Evolutionary conservation across 2,797 vertebrate genomes (phyloP).

Genomic region (Aldrovandia affinis): DNA sequence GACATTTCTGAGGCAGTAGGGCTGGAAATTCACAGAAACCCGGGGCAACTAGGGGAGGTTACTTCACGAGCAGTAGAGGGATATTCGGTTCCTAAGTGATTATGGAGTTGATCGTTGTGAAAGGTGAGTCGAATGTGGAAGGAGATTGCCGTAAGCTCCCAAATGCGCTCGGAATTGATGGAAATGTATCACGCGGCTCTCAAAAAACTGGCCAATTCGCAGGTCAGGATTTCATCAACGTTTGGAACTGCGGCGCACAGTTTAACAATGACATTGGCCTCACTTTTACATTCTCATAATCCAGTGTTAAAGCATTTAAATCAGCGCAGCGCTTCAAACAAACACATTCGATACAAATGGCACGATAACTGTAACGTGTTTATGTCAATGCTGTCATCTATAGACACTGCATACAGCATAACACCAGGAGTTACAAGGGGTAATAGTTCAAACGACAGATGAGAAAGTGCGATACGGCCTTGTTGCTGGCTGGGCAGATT

Average conservation of each 20-base stretch:
- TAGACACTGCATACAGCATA: neutral
- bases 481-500: neutral
- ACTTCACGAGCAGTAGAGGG: conserved; percentile 57
- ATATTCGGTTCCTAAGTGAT: conserved; percentile 61
- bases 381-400: neutral
- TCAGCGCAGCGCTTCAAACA: neutral
- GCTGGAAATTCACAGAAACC: conserved; percentile 75
- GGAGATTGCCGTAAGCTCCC: conserved; percentile 50
- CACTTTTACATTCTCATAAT: neutral
- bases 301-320: neutral
- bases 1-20: conserved; percentile 73
- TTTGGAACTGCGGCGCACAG: neutral
- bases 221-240: neutral
- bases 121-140: conserved; percentile 48
- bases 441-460: neutral
- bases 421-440: too few species aligned
- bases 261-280: neutral
- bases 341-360: neutral
- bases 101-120: conserved; percentile 61
- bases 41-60: conserved; percentile 60
- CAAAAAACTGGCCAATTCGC: neutral
- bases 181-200: conserved; percentile 39
- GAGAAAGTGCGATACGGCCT: neutral
- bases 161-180: conserved; percentile 50
- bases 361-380: neutral